phyloP scores from a whole-genome alignment of 2,113 vertebrate genomes.

The Nannobrachium achirus region DNA sequence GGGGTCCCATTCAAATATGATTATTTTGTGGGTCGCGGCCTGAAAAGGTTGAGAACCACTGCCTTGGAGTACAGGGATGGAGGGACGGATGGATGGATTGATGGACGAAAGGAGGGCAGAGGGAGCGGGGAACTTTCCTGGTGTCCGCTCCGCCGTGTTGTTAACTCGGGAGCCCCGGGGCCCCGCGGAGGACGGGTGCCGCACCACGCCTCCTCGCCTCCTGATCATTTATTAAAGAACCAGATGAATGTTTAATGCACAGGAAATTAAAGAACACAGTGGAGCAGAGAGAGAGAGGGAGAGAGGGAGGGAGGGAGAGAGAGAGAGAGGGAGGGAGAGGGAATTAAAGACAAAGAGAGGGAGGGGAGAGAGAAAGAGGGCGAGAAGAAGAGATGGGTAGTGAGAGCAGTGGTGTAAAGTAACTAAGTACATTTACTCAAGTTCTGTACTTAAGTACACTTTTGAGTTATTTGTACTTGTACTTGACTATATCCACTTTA shows the following conservation, averaged over 20 bases:
- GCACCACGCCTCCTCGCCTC: conserved; percentile 63
- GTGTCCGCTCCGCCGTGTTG: conserved; percentile 55
- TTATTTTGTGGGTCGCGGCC: no score
- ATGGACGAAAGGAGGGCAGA: conserved; percentile 22
- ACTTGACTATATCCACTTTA: no score
- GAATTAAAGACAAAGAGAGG: background rate
- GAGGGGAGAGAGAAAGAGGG: conserved; percentile 5
- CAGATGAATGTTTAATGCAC: conserved; percentile 77
- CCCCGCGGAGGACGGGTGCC: conserved; percentile 38
- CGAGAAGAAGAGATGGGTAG: background rate
- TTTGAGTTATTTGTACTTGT: no score
- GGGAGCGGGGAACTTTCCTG: conserved; percentile 36
- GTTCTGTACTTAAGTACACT: no score
- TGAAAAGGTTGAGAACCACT: no score
- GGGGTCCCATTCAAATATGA: no score
- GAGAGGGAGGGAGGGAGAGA: conserved; percentile 29
- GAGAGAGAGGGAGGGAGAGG: conserved; percentile 25
- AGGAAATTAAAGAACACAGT: conserved; percentile 76
- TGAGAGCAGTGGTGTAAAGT: no score
- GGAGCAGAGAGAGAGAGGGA: conserved; percentile 34
- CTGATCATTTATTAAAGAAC: conserved; percentile 71
- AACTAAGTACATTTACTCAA: no score
- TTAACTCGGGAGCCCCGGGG: conserved; percentile 42
- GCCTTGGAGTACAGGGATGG: background rate
- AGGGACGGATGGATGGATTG: background rate